Percentiles rank a stretch among this genome's conserved stretches.
phyloP scores from a whole-genome alignment of 1,140 invertebrate species.

The Chelonus insularis region DNA sequence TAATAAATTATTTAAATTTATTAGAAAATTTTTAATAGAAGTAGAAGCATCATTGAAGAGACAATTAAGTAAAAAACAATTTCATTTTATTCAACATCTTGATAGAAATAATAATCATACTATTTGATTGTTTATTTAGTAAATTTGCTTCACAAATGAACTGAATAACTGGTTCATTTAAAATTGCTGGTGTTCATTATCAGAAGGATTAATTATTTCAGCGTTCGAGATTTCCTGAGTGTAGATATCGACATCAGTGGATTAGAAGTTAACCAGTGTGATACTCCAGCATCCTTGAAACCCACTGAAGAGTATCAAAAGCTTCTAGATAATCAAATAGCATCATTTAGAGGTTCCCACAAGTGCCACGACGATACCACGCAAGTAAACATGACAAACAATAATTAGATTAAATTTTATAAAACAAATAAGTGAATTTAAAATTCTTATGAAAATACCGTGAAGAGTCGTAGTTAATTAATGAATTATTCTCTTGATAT shows the following conservation, averaged over 20 bases:
- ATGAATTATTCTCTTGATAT: slow-evolving; percentile 18
- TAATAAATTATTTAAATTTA: too few relatives aligned
- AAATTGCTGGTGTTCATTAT: too few relatives aligned
- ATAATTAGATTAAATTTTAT: slow-evolving; percentile 11
- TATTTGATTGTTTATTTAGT: too few relatives aligned
- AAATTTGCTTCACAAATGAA: too few relatives aligned
- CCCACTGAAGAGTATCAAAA: neutral
- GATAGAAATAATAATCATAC: too few relatives aligned
- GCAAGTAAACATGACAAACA: slow-evolving; percentile 55
- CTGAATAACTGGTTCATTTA: too few relatives aligned
- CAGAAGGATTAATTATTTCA: slow-evolving; percentile 50
- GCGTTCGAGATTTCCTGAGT: slow-evolving; percentile 75
- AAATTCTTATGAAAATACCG: neutral
- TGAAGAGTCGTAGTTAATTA: neutral
- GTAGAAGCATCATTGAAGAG: too few relatives aligned
- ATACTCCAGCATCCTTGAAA: slow-evolving; percentile 46
- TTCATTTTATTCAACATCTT: too few relatives aligned
- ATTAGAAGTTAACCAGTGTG: slow-evolving; percentile 86
- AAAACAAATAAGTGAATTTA: neutral
- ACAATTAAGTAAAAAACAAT: too few relatives aligned
- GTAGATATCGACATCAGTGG: slow-evolving; percentile 82
- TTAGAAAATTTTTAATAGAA: too few relatives aligned
- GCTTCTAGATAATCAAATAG: slow-evolving; percentile 58
- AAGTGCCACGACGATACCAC: slow-evolving; percentile 81
- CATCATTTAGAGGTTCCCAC: slow-evolving; percentile 78